Evolutionary conservation across 2,797 vertebrate species (phyloP).

Genomic region (Acropternis orthonyx): DNA sequence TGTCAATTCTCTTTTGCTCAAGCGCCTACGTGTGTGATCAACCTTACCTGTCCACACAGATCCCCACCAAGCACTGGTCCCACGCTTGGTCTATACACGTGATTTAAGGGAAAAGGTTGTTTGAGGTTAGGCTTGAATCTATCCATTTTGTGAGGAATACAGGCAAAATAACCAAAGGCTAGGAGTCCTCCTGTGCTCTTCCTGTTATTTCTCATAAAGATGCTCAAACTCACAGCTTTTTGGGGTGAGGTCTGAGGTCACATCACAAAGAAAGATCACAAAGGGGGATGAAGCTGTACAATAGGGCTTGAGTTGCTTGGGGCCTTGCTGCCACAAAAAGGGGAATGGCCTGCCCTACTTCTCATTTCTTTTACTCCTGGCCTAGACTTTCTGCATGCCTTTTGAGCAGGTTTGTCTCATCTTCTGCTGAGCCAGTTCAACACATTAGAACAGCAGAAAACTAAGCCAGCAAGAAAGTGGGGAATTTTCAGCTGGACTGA

Average conservation of each 20-base stretch:
- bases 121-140: neutral
- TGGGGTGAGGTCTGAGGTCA: neutral
- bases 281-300: neutral
- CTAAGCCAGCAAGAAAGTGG: neutral
- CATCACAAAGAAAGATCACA: fast-evolving
- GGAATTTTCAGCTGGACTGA: neutral
- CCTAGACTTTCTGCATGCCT: neutral
- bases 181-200: neutral
- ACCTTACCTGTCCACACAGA: neutral
- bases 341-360: neutral
- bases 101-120: neutral
- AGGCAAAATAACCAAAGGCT: neutral
- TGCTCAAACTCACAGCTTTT: neutral
- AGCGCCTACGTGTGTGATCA: neutral
- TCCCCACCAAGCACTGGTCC: neutral
- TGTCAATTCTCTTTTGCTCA: neutral
- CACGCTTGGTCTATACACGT: fast-evolving
- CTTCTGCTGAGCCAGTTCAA: neutral
- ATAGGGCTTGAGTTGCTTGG: neutral
- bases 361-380: neutral
- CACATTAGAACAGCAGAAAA: neutral
- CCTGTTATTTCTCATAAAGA: neutral
- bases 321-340: neutral
- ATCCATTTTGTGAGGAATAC: neutral
- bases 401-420: neutral